phyloP scores from a whole-genome alignment of 2,113 vertebrate genomes.

The Glaucidium brasilianum region DNA sequence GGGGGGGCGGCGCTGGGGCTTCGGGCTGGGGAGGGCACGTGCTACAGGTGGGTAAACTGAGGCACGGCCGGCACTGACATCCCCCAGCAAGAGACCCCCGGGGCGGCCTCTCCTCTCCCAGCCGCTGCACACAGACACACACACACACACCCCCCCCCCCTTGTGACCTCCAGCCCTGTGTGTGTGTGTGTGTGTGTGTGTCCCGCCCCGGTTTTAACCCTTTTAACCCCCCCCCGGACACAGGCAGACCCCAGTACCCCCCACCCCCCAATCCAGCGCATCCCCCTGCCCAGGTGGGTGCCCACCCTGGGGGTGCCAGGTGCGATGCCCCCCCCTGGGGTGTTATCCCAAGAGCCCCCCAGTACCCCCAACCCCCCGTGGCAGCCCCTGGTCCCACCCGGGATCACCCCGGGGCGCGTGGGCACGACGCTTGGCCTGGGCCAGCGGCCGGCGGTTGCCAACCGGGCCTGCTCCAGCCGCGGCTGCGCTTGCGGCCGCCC shows the following conservation, averaged over 20 bases:
- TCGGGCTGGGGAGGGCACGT: accelerated
- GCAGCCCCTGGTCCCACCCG: background rate
- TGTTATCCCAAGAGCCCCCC: background rate
- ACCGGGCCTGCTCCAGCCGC: background rate
- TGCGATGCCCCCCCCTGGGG: background rate
- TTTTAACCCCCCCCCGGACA: no score
- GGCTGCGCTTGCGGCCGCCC: background rate
- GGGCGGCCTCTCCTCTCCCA: background rate
- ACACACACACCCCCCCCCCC: no score
- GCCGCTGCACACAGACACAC: accelerated
- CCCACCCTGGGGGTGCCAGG: no score
- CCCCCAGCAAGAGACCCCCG: background rate
- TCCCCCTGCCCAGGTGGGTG: background rate
- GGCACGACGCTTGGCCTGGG: background rate
- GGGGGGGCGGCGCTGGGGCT: accelerated
- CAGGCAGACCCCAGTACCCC: background rate
- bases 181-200: no score
- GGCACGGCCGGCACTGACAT: accelerated
- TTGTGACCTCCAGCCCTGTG: accelerated
- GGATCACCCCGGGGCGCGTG: background rate
- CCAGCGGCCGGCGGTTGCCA: constrained; percentile 26
- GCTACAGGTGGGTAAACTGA: constrained; percentile 17
- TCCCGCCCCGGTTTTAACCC: background rate
- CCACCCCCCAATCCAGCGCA: accelerated
- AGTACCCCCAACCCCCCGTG: background rate